Evolutionary conservation across 1,140 invertebrate genomes (phyloP), one percentile per base, ranked within the genome.

Genomic region (Sesamia nonagrioides): DNA sequence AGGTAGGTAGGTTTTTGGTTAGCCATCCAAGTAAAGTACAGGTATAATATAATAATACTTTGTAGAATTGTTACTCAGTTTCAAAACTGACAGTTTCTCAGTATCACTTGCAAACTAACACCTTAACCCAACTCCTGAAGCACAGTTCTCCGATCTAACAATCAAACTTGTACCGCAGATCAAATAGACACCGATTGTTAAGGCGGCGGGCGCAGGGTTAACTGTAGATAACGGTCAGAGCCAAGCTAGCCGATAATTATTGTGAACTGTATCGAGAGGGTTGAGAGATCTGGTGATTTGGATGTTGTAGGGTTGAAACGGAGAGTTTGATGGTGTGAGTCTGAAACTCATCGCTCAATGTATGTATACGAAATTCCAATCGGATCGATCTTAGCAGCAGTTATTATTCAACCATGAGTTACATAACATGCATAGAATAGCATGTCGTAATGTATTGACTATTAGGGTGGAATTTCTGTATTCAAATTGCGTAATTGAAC

Each of bases 81-180:
- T 6, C 27, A 50, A 2, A 66, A 63, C 60, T 63, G 15, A 17
- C 17, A 40, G n/a, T 40, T 9, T 8, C 37, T 18, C 13, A 21
- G 61, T 66, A 42, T 66, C 61, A 66, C 61, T 66, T 21, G 42
- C n/a, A 18, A 66, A 66, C 37, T 66, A 42, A 66, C 17, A 42
- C 37, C 37, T 66, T 40, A 63, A 63, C 60, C 17, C n/a, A 27
- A 27, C 27, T 27, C 17, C 60, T 35, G 15, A 35, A 18, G 61
- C 8, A 42, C 37, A 66, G 61, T 66, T 37, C 11, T 37, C 7
- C 35, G 21, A 66, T 66, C 61, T 66, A 42, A 66, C 61, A 66
- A 66, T 66, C 61, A 66, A 66, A 66, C 61, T 66, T 66, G 61
- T 5, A 66, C 61, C 61, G 37, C 61, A 66, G 37, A 42, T 66